A percentile compares a stretch with the other conserved stretches of the same genome.
Evolutionary conservation across 2,797 vertebrate genomes (phyloP).

Genomic region (Hafferia zeledoni): DNA sequence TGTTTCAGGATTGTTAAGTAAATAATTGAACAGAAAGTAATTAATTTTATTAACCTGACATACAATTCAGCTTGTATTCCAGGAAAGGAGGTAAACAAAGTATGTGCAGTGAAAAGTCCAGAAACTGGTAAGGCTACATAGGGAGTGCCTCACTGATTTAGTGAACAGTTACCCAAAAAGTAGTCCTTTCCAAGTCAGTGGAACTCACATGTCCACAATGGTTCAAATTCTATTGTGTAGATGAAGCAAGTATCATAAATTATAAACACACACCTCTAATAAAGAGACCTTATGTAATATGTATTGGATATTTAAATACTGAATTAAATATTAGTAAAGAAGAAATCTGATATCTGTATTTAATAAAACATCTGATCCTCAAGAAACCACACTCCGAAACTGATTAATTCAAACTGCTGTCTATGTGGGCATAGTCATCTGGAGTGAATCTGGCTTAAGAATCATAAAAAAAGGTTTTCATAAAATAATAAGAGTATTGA

Average conservation of each 20-base stretch:
- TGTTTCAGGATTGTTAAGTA: background rate
- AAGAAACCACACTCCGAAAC: background rate
- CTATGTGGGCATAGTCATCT: background rate
- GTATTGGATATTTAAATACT: background rate
- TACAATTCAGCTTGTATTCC: background rate
- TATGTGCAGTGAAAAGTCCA: background rate
- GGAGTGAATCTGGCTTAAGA: background rate
- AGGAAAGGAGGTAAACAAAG: background rate
- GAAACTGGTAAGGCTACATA: background rate
- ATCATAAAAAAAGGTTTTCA: slow-evolving; percentile 32
- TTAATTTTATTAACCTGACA: background rate
- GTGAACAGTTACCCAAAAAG: background rate
- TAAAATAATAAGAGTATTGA: slow-evolving; percentile 8
- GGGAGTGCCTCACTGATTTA: background rate
- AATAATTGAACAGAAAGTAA: background rate
- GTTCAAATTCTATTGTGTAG: background rate
- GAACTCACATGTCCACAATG: background rate
- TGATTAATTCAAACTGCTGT: background rate
- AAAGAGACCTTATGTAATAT: background rate
- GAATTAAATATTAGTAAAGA: background rate
- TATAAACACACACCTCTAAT: background rate
- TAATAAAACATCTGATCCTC: slow-evolving; percentile 20
- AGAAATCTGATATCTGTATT: background rate
- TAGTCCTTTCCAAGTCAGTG: background rate
- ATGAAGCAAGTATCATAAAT: background rate